Percentiles rank a stretch among this genome's conserved stretches.
Conservation (phyloP, 2,797 vertebrate genomes). For the Gallinago solitaria region DNA sequence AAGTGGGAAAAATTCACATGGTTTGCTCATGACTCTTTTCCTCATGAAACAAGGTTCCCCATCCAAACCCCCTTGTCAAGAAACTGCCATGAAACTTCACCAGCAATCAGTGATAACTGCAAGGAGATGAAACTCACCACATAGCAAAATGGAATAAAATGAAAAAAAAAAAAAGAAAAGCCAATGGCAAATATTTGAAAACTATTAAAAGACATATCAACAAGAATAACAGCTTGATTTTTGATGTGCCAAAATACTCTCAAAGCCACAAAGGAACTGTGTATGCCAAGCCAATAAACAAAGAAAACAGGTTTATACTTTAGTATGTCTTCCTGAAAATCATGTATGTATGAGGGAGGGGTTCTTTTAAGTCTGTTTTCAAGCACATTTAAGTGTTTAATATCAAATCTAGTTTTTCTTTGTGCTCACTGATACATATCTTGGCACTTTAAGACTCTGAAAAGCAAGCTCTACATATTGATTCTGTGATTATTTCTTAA, state of each 20-base stretch:
- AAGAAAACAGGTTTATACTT: neutral
- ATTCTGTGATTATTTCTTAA: neutral
- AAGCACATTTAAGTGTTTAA: neutral
- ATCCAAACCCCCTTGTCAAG: accelerated
- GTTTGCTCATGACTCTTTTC: neutral
- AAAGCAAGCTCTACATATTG: neutral
- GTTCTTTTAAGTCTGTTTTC: neutral
- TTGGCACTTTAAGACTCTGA: neutral
- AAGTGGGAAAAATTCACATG: neutral
- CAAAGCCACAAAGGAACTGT: neutral
- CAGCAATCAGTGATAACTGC: neutral
- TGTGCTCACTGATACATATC: neutral
- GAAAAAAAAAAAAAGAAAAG: no score
- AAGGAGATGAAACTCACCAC: neutral
- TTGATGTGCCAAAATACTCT: neutral
- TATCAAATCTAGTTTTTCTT: neutral
- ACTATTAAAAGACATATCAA: neutral
- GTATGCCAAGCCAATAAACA: neutral
- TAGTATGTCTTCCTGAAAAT: neutral
- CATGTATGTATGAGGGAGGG: neutral
- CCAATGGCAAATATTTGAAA: neutral
- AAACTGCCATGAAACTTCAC: neutral
- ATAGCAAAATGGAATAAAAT: neutral
- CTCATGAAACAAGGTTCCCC: neutral
- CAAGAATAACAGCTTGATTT: neutral